Percentiles rank a stretch among this genome's conserved stretches.
Conservation (phyloP, 2,888 invertebrate species). For the Brassicogethes aeneus region DNA sequence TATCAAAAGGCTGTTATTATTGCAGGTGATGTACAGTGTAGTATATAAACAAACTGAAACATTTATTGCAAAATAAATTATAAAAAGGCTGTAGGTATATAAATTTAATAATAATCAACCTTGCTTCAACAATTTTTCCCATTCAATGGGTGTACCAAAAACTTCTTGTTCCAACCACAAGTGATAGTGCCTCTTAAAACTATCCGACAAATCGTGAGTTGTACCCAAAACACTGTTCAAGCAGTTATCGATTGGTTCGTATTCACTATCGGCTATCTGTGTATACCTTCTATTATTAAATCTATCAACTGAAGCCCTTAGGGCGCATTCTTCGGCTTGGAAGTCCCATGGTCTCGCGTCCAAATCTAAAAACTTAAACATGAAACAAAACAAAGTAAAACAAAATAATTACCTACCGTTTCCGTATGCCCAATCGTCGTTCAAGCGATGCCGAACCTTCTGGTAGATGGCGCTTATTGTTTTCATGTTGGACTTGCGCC, state of each 20-base stretch:
- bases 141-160: conserved; percentile 74
- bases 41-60: background rate
- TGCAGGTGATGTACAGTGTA: background rate
- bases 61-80: background rate
- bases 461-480: conserved; percentile 98
- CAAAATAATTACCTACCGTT: conserved; percentile 53
- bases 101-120: background rate
- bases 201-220: conserved; percentile 77
- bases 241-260: conserved; percentile 67
- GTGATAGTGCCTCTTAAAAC: conserved; percentile 89
- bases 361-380: conserved; percentile 51
- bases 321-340: conserved; percentile 92
- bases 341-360: conserved; percentile 98
- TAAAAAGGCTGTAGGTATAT: too few species aligned
- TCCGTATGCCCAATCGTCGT: conserved; percentile 99
- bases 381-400: background rate
- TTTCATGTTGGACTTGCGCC: conserved; percentile 99
- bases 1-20: background rate
- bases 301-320: conserved; percentile 88
- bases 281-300: conserved; percentile 88
- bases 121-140: conserved; percentile 51
- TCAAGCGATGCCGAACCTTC: conserved; percentile 90
- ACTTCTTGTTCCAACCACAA: conserved; percentile 96
- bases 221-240: conserved; percentile 72
- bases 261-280: conserved; percentile 45